Evolutionary conservation across 2,113 vertebrate genomes (phyloP), one percentile per base, ranked within the genome.

Genomic region (Microcebus murinus): DNA sequence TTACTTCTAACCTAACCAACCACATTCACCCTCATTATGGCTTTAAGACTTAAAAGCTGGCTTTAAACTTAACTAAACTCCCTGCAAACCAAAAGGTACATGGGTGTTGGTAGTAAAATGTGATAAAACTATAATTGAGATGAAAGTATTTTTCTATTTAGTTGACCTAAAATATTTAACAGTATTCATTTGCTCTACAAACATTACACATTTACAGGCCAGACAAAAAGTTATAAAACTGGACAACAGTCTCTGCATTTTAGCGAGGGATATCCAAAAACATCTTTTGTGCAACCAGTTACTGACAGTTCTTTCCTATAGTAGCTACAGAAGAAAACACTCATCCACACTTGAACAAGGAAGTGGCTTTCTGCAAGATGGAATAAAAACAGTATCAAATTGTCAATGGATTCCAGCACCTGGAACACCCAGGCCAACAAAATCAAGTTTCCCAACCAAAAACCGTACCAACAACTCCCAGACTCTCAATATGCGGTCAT

Each of bases 381-480:
- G 76, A 96, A 63, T 36, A 55, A 87, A 81, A 81, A 80, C 55
- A 87, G 6, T 84, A 96, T 68, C 70, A 96, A 89, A 91, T 5
- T 50, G 36, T 88, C 70, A 90, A n/a, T 81, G 34, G 52, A 88
- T 86, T 93, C 87, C 65, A 96, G 50, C 36, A 96, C 67, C 94
- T 86, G 45, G 55, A 65, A 86, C 45, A 95, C 87, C 94, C 3
- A 59, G 39, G 31, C 45, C 50, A 61, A 96, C 36, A 96, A 95
- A 91, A 87, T 79, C 77, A 92, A 96, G 63, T 90, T 97, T 97
- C 89, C 83, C 12, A 76, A 67, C 91, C 89, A 93, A 79, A 96
- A 95, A 93, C 48, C 86, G 14, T 90, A 94, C 48, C 85, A 96
- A 87, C 21, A 92, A 94, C 27, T 84, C 86, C 86, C 87, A 87